A percentile compares a stretch with the other conserved stretches of the same genome.
phyloP scores from a whole-genome alignment of 2,797 vertebrate species.

The Geotrypetes seraphini region DNA sequence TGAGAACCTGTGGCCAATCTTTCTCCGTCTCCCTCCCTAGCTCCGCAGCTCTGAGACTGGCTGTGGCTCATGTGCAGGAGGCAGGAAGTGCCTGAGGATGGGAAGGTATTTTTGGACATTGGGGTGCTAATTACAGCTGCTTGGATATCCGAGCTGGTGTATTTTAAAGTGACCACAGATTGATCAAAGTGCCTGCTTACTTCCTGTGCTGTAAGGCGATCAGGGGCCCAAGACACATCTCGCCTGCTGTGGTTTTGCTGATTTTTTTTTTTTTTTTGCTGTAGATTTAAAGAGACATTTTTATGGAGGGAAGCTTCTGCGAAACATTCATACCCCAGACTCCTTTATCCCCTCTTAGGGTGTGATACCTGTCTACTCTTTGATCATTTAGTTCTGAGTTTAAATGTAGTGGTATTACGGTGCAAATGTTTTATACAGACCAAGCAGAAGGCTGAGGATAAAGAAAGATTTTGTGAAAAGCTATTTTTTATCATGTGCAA shows the following conservation, averaged over 20 bases:
- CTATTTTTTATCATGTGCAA: too few species aligned
- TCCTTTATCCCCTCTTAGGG: not conserved
- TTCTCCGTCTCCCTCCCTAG: too few species aligned
- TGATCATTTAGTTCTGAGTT: too few species aligned
- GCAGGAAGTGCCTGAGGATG: slow-evolving; percentile 25
- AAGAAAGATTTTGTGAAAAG: too few species aligned
- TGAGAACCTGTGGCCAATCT: too few species aligned
- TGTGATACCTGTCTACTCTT: slow-evolving; percentile 7
- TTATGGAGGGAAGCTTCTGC: too few species aligned
- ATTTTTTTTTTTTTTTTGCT: too few species aligned
- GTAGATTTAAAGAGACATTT: slow-evolving; percentile 33
- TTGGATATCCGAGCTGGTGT: slow-evolving; percentile 1
- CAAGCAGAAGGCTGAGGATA: too few species aligned
- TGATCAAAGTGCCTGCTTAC: slow-evolving; percentile 43
- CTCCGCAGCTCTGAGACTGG: not conserved
- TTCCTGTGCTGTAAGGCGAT: slow-evolving; percentile 53
- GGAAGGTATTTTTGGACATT: slow-evolving; percentile 23
- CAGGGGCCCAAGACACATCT: slow-evolving; percentile 27
- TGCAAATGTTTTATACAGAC: too few species aligned
- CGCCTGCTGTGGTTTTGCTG: too few species aligned
- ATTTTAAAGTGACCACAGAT: slow-evolving; percentile 25
- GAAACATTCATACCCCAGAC: too few species aligned
- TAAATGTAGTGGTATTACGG: too few species aligned
- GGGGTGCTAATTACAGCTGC: slow-evolving; percentile 37
- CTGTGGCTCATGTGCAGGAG: not conserved